Evolutionary conservation across 2,113 vertebrate genomes (phyloP).

Genomic region (Trogon melanurus): DNA sequence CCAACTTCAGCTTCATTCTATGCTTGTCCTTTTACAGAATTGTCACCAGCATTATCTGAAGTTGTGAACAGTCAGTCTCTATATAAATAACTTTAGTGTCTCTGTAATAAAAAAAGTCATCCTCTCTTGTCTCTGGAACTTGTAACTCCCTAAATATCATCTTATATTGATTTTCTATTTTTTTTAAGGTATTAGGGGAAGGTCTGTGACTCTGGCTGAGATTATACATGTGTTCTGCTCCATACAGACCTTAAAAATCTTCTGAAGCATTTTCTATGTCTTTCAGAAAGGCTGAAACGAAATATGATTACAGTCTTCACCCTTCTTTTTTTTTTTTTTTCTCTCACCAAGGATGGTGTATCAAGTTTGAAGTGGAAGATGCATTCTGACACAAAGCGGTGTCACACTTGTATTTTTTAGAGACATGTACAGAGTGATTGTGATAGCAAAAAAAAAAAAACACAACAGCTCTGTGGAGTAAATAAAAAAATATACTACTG

Average conservation of each 20-base stretch:
- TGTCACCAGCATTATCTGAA: neutral
- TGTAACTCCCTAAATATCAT: neutral
- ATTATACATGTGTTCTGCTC: neutral
- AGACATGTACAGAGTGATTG: neutral
- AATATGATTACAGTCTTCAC: neutral
- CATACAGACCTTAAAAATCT: neutral
- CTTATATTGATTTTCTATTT: neutral
- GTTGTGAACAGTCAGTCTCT: neutral
- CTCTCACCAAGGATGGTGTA: neutral
- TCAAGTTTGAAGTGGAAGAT: neutral
- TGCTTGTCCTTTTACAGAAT: neutral
- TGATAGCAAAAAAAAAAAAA: neutral
- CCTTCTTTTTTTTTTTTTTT: neutral
- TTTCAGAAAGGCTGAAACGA: neutral
- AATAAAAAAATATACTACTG: neutral
- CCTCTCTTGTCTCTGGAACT: neutral
- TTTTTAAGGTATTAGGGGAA: neutral
- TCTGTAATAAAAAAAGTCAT: neutral
- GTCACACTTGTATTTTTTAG: neutral
- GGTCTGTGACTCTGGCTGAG: neutral
- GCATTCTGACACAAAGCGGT: neutral
- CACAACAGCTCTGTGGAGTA: neutral
- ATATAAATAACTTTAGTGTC: neutral
- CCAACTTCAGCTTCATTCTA: neutral
- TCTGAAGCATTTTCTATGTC: neutral